phyloP scores from a whole-genome alignment of 2,113 vertebrate genomes.

The Podarcis cretensis region DNA sequence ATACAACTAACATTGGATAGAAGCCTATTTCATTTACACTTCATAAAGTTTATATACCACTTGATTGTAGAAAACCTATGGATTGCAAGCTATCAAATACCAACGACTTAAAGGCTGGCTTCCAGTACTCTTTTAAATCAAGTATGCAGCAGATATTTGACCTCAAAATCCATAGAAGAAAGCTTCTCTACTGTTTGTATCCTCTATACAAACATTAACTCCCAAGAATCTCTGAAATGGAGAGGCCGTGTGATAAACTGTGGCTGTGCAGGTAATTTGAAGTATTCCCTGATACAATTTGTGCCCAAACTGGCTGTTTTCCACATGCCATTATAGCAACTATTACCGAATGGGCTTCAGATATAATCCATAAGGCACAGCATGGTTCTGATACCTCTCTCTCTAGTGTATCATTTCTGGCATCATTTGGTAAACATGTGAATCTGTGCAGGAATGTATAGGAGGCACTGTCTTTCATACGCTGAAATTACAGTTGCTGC shows the following conservation, averaged over 20 bases:
- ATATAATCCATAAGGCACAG: neutral
- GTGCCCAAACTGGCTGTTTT: neutral
- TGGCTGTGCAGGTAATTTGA: neutral
- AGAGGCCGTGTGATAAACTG: neutral
- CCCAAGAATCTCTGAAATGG: neutral
- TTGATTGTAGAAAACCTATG: too few species aligned
- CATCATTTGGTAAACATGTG: conserved; percentile 11
- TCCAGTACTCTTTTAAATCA: neutral
- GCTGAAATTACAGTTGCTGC: conserved; percentile 6
- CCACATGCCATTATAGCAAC: neutral
- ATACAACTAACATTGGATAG: neutral
- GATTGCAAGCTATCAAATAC: neutral
- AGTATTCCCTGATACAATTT: neutral
- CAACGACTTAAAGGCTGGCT: neutral
- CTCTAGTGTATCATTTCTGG: conserved; percentile 7
- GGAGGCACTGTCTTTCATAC: neutral
- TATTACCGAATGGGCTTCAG: neutral
- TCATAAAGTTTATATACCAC: too few species aligned
- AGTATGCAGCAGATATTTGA: neutral
- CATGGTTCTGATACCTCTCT: neutral
- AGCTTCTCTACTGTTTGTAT: neutral
- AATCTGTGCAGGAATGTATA: conserved; percentile 18
- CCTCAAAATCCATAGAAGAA: neutral
- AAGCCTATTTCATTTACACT: neutral
- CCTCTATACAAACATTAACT: neutral